A percentile compares a stretch with the other conserved stretches of the same genome.
Evolutionary conservation across 2,888 invertebrate genomes (phyloP).

Genomic region (Acleris laterana): DNA sequence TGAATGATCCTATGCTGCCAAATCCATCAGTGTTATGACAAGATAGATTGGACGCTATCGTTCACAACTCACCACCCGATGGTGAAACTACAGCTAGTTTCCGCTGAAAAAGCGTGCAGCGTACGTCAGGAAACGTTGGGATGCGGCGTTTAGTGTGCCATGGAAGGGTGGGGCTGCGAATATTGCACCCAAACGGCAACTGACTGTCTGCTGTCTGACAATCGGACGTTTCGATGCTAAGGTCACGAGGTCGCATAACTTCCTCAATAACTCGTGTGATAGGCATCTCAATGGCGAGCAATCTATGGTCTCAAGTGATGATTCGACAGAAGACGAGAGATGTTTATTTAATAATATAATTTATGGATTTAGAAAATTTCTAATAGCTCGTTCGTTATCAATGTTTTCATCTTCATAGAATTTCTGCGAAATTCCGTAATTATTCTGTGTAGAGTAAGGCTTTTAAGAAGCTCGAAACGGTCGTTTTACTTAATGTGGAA

Average conservation of each 20-base stretch:
- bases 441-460: too few relatives aligned
- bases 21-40: constrained; percentile 32
- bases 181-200: constrained; percentile 47
- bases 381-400: too few relatives aligned
- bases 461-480: background rate
- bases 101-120: constrained; percentile 1
- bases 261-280: constrained; percentile 19
- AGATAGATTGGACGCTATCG: constrained; percentile 9
- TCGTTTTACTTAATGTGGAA: background rate
- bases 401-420: too few relatives aligned
- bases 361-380: background rate
- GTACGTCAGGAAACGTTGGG: constrained; percentile 35
- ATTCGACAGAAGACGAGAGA: background rate
- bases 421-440: too few relatives aligned
- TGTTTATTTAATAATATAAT: background rate
- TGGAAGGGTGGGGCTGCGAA: constrained; percentile 58
- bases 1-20: constrained; percentile 7
- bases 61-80: background rate
- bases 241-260: constrained; percentile 35
- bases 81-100: background rate
- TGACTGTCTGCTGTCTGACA: constrained; percentile 41
- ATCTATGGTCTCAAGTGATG: background rate
- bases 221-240: constrained; percentile 19
- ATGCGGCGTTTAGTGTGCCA: constrained; percentile 52
- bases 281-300: constrained; percentile 14